Evolutionary conservation across 2,113 vertebrate genomes (phyloP).

Genomic region (Procavia capensis): DNA sequence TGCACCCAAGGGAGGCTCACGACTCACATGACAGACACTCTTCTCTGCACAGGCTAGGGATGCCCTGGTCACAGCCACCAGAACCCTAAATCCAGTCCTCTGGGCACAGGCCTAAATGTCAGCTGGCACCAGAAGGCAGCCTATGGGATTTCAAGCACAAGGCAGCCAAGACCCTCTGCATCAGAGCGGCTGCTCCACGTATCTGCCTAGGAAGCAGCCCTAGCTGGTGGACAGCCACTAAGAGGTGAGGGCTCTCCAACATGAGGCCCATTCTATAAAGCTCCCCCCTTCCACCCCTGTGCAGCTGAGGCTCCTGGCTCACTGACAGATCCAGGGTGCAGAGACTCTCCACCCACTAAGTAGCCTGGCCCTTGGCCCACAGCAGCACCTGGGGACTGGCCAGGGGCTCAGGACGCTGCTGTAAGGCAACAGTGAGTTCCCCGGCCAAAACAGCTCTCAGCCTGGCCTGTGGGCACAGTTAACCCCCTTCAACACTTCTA

Average conservation of each 20-base stretch:
- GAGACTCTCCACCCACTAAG: fast-evolving
- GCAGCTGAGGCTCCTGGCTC: neutral
- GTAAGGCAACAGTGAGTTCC: neutral
- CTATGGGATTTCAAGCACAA: neutral
- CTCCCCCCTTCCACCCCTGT: neutral
- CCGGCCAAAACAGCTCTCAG: neutral
- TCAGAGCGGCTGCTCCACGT: neutral
- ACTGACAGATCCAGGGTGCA: neutral
- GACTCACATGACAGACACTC: neutral
- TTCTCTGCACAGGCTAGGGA: neutral
- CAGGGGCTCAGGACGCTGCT: neutral
- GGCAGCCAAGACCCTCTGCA: neutral
- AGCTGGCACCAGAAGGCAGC: neutral
- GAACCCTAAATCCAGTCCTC: neutral
- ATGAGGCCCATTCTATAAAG: neutral
- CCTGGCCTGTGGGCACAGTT: neutral
- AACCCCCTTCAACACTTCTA: fast-evolving
- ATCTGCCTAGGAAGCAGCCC: neutral
- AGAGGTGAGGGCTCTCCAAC: neutral
- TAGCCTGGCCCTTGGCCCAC: no score
- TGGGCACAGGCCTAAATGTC: neutral
- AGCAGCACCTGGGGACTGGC: neutral
- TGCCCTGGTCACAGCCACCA: neutral
- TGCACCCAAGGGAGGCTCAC: fast-evolving
- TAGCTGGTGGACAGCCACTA: neutral